These are phyloP conservation scores for Geotrupes spiniger DNA, from an alignment of 2,888 invertebrate genomes.

Conservation along the genomic window DNA sequence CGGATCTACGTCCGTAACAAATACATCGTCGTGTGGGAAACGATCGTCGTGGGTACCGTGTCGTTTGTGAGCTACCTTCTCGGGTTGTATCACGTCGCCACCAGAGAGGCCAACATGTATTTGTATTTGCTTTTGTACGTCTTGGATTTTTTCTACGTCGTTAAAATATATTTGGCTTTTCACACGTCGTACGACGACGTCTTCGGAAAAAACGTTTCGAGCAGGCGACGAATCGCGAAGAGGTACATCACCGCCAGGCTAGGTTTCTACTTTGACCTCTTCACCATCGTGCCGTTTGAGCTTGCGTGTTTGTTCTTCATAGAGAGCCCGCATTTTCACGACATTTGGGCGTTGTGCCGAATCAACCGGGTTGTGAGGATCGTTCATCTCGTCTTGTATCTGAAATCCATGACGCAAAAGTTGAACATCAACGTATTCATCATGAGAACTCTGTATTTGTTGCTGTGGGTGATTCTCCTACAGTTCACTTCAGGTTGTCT, in stretches of 20 bases:
- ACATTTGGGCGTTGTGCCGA: conserved; percentile 5
- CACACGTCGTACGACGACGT: conserved; percentile 28
- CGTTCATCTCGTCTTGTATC: conserved; percentile 10
- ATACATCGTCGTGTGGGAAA: conserved; percentile 14
- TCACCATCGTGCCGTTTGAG: conserved; percentile 28
- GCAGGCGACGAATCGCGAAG: conserved; percentile 22
- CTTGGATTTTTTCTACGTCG: conserved; percentile 25
- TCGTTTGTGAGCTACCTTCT: conserved; percentile 14
- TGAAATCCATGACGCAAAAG: conserved; percentile 16
- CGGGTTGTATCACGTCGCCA: conserved; percentile 13
- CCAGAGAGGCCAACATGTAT: conserved; percentile 4
- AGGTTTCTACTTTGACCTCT: conserved; percentile 28
- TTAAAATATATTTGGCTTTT: conserved; percentile 30
- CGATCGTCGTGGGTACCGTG: conserved; percentile 4
- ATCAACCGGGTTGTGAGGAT: conserved; percentile 20
- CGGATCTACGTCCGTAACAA: not conserved
- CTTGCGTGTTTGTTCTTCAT: conserved; percentile 16
- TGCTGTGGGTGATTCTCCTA: conserved; percentile 12
- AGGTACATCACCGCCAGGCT: conserved; percentile 21
- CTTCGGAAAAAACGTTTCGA: conserved; percentile 25
- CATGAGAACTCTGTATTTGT: conserved; percentile 13
- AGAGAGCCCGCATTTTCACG: not conserved
- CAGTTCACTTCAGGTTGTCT: conserved; percentile 12
- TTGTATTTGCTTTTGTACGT: conserved; percentile 20
- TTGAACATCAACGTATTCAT: conserved; percentile 23